Evolutionary conservation across 2,888 invertebrate genomes (phyloP).

Genomic region (Lepidonotus clava): DNA sequence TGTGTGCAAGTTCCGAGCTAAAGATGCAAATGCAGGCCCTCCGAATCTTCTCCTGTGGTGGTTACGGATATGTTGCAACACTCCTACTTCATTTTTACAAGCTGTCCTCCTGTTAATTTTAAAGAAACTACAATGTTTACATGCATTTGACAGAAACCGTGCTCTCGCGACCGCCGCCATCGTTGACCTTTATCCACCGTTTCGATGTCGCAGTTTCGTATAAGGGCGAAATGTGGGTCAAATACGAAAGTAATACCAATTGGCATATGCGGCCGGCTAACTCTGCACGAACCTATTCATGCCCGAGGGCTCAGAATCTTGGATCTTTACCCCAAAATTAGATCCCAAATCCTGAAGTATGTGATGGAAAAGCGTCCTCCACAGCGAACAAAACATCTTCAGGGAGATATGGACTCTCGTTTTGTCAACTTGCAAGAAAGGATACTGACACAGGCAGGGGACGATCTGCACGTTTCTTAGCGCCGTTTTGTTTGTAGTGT

Average conservation of each 20-base stretch:
- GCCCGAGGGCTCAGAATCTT: background rate
- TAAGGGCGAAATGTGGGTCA: background rate
- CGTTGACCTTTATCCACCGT: background rate
- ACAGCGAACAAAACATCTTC: background rate
- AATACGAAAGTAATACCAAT: slow-evolving; percentile 6
- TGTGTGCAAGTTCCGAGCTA: background rate
- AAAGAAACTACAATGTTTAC: slow-evolving; percentile 26
- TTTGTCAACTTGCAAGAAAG: background rate
- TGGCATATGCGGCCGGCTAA: slow-evolving; percentile 25
- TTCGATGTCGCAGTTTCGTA: background rate
- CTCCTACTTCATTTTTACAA: background rate
- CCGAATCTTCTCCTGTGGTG: background rate
- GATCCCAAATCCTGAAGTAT: background rate
- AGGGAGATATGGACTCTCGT: background rate
- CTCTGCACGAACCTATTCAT: slow-evolving; percentile 37
- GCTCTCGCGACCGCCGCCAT: slow-evolving; percentile 1
- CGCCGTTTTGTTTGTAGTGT: slow-evolving; percentile 35
- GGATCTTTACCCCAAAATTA: slow-evolving; percentile 15
- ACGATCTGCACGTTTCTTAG: background rate
- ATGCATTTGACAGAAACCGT: background rate
- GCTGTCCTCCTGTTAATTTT: background rate
- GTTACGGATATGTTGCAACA: background rate
- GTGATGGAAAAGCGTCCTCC: background rate
- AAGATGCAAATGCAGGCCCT: background rate
- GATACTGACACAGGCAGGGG: background rate